Percentiles rank a stretch among this genome's conserved stretches.
Evolutionary conservation across 2,113 vertebrate genomes (phyloP).

Genomic region (Pelecanoides urinatrix): DNA sequence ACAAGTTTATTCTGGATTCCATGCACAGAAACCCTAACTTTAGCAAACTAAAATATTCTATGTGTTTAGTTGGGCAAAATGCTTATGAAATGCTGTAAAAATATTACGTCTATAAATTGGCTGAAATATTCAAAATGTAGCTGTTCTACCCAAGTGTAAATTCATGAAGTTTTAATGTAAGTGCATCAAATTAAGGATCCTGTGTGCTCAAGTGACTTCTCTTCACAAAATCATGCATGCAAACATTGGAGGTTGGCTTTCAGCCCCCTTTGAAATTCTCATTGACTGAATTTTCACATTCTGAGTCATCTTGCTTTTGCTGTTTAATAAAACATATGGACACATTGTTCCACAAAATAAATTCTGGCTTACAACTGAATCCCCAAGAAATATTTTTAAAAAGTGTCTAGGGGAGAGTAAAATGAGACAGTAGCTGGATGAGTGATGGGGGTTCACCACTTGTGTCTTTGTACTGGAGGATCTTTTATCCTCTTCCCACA

Average conservation of each 20-base stretch:
- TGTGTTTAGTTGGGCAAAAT: neutral
- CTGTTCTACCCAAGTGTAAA: neutral
- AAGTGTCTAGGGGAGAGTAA: slow-evolving; percentile 2
- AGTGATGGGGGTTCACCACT: neutral
- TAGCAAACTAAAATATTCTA: neutral
- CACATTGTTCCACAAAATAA: slow-evolving; percentile 15
- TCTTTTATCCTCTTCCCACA: neutral
- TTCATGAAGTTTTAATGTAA: neutral
- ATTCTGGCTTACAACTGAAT: slow-evolving; percentile 25
- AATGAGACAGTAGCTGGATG: neutral
- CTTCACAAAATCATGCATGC: neutral
- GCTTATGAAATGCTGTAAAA: neutral
- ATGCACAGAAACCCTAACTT: neutral
- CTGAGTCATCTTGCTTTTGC: neutral
- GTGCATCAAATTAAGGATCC: neutral
- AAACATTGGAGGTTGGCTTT: neutral
- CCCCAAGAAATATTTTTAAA: neutral
- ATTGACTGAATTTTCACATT: neutral
- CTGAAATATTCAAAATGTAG: neutral
- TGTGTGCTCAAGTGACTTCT: neutral
- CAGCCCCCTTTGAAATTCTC: neutral
- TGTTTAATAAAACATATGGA: slow-evolving; percentile 44
- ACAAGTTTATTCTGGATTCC: neutral
- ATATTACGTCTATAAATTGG: neutral
- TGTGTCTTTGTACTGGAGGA: neutral